These are phyloP conservation scores for Regulus satrapa DNA, from an alignment of 2,113 vertebrate genomes.

Conservation along the genomic window DNA sequence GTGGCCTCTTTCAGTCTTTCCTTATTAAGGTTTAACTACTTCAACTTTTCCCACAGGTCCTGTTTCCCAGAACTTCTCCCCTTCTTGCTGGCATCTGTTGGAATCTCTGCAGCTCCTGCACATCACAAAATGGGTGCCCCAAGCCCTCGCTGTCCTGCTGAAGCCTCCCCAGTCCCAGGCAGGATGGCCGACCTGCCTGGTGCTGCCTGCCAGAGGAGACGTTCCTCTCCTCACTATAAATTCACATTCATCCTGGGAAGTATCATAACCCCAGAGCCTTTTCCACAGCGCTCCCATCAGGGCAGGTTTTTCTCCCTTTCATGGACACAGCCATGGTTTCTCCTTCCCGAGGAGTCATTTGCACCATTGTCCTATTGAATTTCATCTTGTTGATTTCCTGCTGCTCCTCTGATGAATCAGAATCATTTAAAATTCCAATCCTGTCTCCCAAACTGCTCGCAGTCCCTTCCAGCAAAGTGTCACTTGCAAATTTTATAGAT, in stretches of 20 bases:
- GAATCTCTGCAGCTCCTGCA: neutral
- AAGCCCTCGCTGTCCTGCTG: neutral
- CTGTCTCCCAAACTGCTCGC: neutral
- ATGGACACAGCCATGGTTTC: neutral
- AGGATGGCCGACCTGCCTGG: neutral
- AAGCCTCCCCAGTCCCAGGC: neutral
- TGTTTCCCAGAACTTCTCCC: neutral
- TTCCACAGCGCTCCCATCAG: neutral
- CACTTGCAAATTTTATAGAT: conserved; percentile 57
- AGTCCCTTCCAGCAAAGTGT: conserved; percentile 36
- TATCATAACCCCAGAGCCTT: neutral
- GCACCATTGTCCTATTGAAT: conserved; percentile 48
- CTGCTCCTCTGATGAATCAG: neutral
- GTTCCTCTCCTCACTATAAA: neutral
- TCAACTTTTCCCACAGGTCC: neutral
- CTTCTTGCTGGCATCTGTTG: neutral
- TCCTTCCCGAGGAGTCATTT: conserved; percentile 34
- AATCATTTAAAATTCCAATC: conserved; percentile 37
- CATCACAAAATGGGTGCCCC: neutral
- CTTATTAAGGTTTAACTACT: neutral
- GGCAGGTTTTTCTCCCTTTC: neutral
- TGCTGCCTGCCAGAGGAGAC: neutral
- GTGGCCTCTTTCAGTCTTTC: neutral
- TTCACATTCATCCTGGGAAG: neutral
- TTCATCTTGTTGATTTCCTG: conserved; percentile 25